phyloP scores from a whole-genome alignment of 1,140 invertebrate genomes.

The Brachionus rubens region DNA sequence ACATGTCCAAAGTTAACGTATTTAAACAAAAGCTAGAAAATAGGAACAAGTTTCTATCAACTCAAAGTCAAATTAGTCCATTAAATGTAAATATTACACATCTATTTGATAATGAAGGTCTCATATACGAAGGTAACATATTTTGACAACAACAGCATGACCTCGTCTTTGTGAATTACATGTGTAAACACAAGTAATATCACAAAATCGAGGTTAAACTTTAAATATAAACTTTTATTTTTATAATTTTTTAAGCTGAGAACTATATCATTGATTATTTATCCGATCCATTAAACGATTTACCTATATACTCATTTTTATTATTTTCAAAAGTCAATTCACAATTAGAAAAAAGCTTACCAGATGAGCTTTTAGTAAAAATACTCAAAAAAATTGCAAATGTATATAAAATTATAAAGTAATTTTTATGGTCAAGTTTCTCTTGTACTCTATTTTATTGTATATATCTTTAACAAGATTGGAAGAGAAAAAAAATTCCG shows the following conservation, averaged over 20 bases:
- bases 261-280: constrained; percentile 24
- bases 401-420: constrained; percentile 30
- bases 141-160: no score
- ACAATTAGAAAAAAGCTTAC: background rate
- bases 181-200: no score
- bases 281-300: constrained; percentile 8
- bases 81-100: no score
- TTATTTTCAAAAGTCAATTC: constrained; percentile 32
- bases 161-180: no score
- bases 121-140: no score
- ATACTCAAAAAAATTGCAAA: background rate
- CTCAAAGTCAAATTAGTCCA: no score
- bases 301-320: constrained; percentile 24
- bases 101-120: no score
- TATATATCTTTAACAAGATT: background rate
- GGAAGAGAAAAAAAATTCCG: constrained; percentile 31
- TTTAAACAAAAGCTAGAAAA: no score
- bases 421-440: background rate
- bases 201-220: no score
- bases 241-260: constrained; percentile 23
- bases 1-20: no score
- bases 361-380: background rate
- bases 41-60: no score
- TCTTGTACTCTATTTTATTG: background rate
- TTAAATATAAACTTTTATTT: no score